A percentile compares a stretch with the other conserved stretches of the same genome.
These are phyloP conservation scores for mouse (Mus musculus) DNA, from an alignment of 2,113 vertebrate genomes.

Conservation along the genomic window GRCm39 chr1:36637001-36637500, in stretches of 20 bases:
- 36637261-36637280: background rate
- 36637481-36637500: too few relatives aligned
- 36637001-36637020: background rate
- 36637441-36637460: too few relatives aligned
- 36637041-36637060: background rate
- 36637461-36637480: too few relatives aligned
- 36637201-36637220: background rate
- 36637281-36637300: background rate
- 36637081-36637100: background rate
- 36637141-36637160: too few relatives aligned
- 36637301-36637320: background rate
- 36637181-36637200: background rate
- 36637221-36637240: background rate
- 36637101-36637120: background rate
- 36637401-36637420: background rate
- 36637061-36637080: background rate
- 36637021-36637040: background rate
- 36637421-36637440: too few relatives aligned
- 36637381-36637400: background rate
- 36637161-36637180: too few relatives aligned
- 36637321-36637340: background rate
- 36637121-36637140: background rate
- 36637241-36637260: background rate
- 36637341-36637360: background rate
- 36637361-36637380: background rate